Evolutionary conservation across 2,113 vertebrate species (phyloP), one percentile per base, ranked within the genome.

Genomic region (Strix uralensis): DNA sequence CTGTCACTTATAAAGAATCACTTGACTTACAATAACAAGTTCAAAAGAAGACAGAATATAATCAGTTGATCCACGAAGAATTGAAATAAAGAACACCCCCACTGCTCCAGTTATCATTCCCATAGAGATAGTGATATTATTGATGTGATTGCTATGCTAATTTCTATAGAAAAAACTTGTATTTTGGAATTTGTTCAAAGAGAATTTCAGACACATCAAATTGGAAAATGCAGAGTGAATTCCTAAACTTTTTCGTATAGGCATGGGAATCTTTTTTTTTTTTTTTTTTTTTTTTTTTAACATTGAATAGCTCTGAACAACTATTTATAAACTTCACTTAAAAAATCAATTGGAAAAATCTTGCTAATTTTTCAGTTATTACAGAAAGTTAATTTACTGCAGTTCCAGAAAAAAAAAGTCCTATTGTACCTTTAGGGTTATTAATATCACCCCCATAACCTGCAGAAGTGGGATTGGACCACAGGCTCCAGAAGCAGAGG

Each of bases 1-100:
- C 99, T 99, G 99, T 99, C 99, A 99, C 98, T 98, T 99, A 98
- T 98, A 99, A 99, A 99, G 99, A 99, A 99, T 99, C 99, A 99
- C 99, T 99, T 99, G 99, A 99, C 99, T 99, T 99, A 99, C 98
- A 99, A 98, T 99, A 99, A 99, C 98, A 98, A 99, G 99, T 99
- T 99, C 99, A 99, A 99, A 99, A 99, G 99, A 98, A 96, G 98
- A 98, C 98, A 98, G 99, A 99, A 98, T 98, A 99, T 98, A 99
- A 99, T 98, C 98, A 98, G 98, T 98, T 98, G 99, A 99, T 99
- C 99, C 99, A 99, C 98, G 98, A 99, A 99, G 98, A 99, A 99
- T 98, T 98, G 99, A 98, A 98, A 98, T 99, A 99, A 99, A 99
- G 98, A 98, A 99, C 98, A 98, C 98, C 99, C 98, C 99, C 98